Percentiles rank a stretch among this genome's conserved stretches.
Evolutionary conservation across 2,113 vertebrate genomes (phyloP).

Genomic region (Chitala chitala): DNA sequence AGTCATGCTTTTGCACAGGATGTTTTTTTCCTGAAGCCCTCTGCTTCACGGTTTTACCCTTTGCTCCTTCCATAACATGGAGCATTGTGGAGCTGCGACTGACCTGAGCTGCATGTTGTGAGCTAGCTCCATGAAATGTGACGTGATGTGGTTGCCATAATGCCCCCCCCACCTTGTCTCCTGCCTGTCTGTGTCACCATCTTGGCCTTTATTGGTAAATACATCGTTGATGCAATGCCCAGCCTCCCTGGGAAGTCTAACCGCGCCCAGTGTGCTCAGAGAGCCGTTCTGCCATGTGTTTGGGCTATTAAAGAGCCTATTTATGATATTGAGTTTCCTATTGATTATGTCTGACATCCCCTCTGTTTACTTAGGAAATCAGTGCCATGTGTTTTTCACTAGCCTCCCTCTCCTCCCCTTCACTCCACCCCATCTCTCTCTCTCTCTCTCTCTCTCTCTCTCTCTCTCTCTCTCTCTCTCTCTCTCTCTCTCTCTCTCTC

Average conservation of each 20-base stretch:
- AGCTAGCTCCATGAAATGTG: background rate
- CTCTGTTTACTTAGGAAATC: constrained; percentile 74
- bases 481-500: too few relatives aligned
- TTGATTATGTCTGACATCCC: constrained; percentile 70
- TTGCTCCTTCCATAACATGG: background rate
- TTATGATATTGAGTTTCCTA: constrained; percentile 67
- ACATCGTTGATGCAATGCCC: too few relatives aligned
- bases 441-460: background rate
- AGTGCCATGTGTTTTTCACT: constrained; percentile 61
- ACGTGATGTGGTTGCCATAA: constrained; percentile 28
- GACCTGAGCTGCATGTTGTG: background rate
- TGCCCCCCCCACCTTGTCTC: constrained; percentile 22
- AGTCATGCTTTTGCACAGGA: too few relatives aligned
- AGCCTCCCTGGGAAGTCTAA: constrained; percentile 7
- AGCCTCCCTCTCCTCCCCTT: background rate
- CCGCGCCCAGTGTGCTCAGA: constrained; percentile 42
- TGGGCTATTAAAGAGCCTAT: constrained; percentile 69
- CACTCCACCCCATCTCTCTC: background rate
- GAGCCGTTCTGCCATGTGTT: constrained; percentile 61
- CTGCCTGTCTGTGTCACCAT: constrained; percentile 44
- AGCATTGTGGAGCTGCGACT: background rate
- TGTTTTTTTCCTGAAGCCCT: too few relatives aligned
- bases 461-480: too few relatives aligned
- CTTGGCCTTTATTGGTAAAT: constrained; percentile 33
- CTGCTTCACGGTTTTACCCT: background rate